Conservation (phyloP, 2,113 vertebrate species). For the Typhlomys cinereus region DNA sequence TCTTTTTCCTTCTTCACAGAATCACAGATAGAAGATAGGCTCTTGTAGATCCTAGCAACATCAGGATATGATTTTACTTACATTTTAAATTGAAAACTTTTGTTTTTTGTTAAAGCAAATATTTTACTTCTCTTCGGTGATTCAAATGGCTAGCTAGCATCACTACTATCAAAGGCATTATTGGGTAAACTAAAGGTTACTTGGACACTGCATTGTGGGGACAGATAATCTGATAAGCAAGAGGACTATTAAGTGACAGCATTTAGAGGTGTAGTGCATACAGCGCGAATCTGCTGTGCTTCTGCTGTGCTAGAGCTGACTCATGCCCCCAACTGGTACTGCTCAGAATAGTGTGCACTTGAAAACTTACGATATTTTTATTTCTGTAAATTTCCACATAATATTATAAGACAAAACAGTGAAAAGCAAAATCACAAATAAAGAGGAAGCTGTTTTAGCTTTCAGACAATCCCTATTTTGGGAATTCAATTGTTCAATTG, state of each 20-base stretch:
- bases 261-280: background rate
- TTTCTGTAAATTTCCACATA: constrained; percentile 19
- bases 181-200: background rate
- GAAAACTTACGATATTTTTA: background rate
- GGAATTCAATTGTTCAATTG: background rate
- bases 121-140: background rate
- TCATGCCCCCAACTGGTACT: background rate
- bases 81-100: background rate
- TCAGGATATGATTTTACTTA: background rate
- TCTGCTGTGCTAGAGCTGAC: background rate
- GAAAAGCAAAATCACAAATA: background rate
- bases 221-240: background rate
- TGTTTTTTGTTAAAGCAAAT: background rate
- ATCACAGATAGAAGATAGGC: background rate
- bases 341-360: background rate
- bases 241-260: background rate
- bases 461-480: constrained; percentile 47
- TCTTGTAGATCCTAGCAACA: background rate
- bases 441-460: background rate
- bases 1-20: background rate
- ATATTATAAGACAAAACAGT: background rate
- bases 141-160: background rate
- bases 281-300: no score
- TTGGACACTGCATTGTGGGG: background rate
- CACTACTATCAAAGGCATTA: background rate